A percentile compares a stretch with the other conserved stretches of the same genome.
phyloP scores from a whole-genome alignment of 2,113 vertebrate genomes.

The Ovis canadensis region DNA sequence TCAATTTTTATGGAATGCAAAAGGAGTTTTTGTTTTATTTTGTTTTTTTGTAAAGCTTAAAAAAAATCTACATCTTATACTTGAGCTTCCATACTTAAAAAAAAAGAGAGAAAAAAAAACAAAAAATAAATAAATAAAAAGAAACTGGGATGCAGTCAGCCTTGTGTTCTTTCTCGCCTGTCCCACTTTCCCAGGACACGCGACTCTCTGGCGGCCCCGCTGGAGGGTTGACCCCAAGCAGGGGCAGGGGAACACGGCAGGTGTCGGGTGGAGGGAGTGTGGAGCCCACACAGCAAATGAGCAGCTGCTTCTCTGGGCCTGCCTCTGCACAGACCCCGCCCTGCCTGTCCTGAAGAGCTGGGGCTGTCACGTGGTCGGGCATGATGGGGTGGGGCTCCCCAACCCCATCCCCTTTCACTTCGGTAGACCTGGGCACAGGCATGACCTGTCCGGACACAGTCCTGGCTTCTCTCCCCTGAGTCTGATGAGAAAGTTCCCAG shows the following conservation, averaged over 20 bases:
- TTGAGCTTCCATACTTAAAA: constrained; percentile 84
- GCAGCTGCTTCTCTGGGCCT: not conserved
- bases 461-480: not conserved
- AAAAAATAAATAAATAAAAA: constrained; percentile 67
- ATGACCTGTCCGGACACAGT: fast-evolving
- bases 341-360: not conserved
- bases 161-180: constrained; percentile 22
- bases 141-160: constrained; percentile 66
- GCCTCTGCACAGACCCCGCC: not conserved
- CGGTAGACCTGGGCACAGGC: not conserved
- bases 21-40: constrained; percentile 78
- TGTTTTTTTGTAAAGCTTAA: constrained; percentile 87
- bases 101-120: not conserved
- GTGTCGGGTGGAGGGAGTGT: fast-evolving
- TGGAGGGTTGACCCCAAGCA: not conserved
- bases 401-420: fast-evolving
- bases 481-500: not conserved
- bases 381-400: too few species aligned
- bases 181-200: fast-evolving
- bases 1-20: constrained; percentile 86
- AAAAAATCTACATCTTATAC: constrained; percentile 83
- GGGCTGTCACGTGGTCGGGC: fast-evolving
- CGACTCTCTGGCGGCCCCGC: not conserved
- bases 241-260: fast-evolving
- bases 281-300: fast-evolving